Conservation (phyloP, 2,888 invertebrate species). For the Pyrrhia umbra region DNA sequence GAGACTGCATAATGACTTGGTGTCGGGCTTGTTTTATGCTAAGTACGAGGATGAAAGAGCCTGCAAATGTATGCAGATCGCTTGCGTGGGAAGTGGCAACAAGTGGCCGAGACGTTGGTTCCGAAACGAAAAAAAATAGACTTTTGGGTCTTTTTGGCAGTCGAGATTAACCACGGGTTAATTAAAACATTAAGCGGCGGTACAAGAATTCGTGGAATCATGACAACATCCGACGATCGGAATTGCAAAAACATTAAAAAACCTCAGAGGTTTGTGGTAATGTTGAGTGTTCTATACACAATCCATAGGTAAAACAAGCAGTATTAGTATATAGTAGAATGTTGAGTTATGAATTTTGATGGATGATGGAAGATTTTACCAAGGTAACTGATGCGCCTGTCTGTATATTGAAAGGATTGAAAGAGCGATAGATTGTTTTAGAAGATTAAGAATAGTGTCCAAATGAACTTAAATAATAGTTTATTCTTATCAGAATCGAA, state of each 20-base stretch:
- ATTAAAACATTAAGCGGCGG: slow-evolving; percentile 78
- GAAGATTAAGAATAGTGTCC: no score
- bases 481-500: no score
- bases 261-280: slow-evolving; percentile 6
- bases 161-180: slow-evolving; percentile 76
- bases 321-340: no score
- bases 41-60: slow-evolving; percentile 86
- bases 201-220: slow-evolving; percentile 56
- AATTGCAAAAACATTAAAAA: slow-evolving; percentile 28
- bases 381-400: no score
- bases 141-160: slow-evolving; percentile 73
- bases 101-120: slow-evolving; percentile 83
- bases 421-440: no score
- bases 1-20: slow-evolving; percentile 87
- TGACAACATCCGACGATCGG: slow-evolving; percentile 38
- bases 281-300: neutral
- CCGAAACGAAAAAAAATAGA: slow-evolving; percentile 74
- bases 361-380: no score
- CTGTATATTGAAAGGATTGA: no score
- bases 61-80: slow-evolving; percentile 88
- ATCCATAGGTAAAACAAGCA: neutral
- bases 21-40: slow-evolving; percentile 89
- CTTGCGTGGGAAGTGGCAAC: slow-evolving; percentile 89
- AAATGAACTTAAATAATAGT: no score
- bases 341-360: no score